Conservation (phyloP, 2,797 vertebrate genomes). For the Anguilla obscura region DNA sequence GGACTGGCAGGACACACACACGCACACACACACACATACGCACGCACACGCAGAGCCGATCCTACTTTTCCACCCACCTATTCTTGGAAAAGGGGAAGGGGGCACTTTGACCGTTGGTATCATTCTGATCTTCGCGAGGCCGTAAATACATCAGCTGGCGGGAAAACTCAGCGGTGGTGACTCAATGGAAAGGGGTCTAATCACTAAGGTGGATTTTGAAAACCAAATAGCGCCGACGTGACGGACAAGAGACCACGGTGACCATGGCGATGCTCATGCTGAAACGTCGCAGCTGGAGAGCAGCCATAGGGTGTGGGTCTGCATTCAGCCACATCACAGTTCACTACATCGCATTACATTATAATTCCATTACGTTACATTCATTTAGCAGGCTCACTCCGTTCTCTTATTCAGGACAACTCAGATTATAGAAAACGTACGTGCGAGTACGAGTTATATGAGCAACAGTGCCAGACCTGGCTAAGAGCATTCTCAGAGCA, state of each 20-base stretch:
- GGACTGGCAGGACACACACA: slow-evolving; percentile 6
- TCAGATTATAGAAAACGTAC: too few species aligned
- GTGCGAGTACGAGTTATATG: too few species aligned
- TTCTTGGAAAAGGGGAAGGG: slow-evolving; percentile 29
- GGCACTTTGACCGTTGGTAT: neutral
- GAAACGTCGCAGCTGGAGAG: neutral
- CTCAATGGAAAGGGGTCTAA: neutral
- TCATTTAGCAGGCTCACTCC: too few species aligned
- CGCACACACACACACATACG: neutral
- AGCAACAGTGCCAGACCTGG: too few species aligned
- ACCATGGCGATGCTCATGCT: neutral
- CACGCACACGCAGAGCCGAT: neutral
- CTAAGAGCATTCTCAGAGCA: too few species aligned
- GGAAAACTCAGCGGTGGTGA: neutral
- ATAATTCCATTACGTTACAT: too few species aligned
- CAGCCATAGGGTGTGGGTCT: neutral
- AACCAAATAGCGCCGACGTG: neutral
- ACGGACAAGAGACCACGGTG: neutral
- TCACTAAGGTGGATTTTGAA: slow-evolving; percentile 1
- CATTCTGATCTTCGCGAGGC: slow-evolving; percentile 5
- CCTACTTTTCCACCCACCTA: slow-evolving; percentile 24
- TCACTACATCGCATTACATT: too few species aligned
- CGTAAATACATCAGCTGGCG: slow-evolving; percentile 16
- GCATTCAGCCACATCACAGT: too few species aligned
- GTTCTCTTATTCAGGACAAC: too few species aligned